Conservation (phyloP, 2,888 invertebrate species). For the Lysandra coridon region DNA sequence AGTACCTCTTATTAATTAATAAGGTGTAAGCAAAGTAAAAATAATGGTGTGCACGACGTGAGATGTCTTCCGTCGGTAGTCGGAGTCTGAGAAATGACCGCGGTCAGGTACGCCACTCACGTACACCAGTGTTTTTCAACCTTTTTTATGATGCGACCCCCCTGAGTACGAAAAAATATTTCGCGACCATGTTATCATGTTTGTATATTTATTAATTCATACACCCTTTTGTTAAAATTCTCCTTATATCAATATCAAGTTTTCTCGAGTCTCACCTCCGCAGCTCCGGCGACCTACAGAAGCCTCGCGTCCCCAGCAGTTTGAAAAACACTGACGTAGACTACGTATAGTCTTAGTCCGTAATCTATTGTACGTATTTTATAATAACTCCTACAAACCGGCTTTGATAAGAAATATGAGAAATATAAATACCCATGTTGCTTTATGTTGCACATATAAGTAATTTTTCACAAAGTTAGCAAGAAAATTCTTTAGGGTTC, state of each 20-base stretch:
- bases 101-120: neutral
- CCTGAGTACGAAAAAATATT: too few species aligned
- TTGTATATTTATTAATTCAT: too few species aligned
- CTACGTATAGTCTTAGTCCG: neutral
- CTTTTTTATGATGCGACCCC: too few species aligned
- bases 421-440: neutral
- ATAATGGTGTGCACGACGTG: neutral
- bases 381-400: neutral
- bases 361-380: slow-evolving; percentile 11
- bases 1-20: too few species aligned
- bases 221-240: too few species aligned
- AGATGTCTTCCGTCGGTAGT: neutral
- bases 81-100: neutral
- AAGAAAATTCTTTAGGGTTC: neutral
- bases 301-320: too few species aligned
- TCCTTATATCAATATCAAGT: too few species aligned
- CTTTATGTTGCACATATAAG: neutral
- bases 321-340: neutral
- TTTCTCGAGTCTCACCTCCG: too few species aligned
- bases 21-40: neutral
- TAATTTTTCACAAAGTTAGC: neutral
- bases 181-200: too few species aligned
- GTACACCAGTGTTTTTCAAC: neutral
- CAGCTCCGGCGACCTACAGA: too few species aligned
- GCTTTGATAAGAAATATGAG: neutral